Evolutionary conservation across 2,797 vertebrate genomes (phyloP), one percentile per base, ranked within the genome.

Genomic region (Sebastes kiyomatsui): DNA sequence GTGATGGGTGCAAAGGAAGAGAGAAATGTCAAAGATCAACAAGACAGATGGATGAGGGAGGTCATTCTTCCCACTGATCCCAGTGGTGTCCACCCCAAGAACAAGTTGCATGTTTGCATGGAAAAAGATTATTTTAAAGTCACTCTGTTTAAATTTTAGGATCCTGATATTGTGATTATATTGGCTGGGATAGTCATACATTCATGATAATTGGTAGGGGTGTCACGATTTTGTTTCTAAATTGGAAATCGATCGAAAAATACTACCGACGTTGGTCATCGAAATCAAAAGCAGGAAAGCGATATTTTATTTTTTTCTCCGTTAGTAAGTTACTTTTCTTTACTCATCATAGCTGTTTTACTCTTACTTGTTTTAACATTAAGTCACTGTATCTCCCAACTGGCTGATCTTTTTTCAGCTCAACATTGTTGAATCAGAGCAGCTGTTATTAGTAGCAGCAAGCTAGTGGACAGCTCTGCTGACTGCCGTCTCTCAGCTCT

Each of bases 21-120:
- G 55, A 80, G 23, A 81, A 16, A 72, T 56, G 85, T 79, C 64
- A 81, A 33, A 88, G 81, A 56, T 80, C 55, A 85, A 78, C 10
- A 49, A 77, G 66, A 87, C 60, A n/a, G 82, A 82, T 22, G 81
- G 64, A 65, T 20, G 72, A 54, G 10, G 56, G 22, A 28, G 20
- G 11, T 62, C 60, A 65, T 1, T 14, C 32, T 28, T 60, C 9
- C 6, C 9, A 52, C 3, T 27, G 32, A 33, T n/a, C n/a, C n/a
- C n/a, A n/a, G 20, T 22, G 12, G 9, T 32, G 46, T 30, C 5
- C 5, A 33, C 30, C 25, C 30, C 23, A 60, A 14, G 2, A 49
- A 28, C 2, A 55, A 25, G 12, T 20, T 27, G 16, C 49, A 65
- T n/a, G 6, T 42, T 71, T 58, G 56, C n/a, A 56, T 52, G 38